Percentiles rank a stretch among this genome's conserved stretches.
Evolutionary conservation across 2,888 invertebrate genomes (phyloP).

Genomic region (Pandemis heparana): DNA sequence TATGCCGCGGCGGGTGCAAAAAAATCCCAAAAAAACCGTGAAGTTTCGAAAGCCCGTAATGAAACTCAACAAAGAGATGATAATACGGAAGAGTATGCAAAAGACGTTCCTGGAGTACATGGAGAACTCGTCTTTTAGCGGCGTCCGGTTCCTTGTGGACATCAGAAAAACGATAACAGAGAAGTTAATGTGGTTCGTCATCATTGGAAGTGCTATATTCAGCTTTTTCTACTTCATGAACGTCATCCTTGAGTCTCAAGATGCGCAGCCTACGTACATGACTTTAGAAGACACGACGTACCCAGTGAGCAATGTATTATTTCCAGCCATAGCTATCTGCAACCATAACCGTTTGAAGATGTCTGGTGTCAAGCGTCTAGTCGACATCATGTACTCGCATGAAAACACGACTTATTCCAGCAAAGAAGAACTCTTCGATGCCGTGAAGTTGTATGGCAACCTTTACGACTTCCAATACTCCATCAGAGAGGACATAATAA

Average conservation of each 20-base stretch:
- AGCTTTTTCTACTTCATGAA: conserved; percentile 31
- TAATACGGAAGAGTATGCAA: conserved; percentile 28
- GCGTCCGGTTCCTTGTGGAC: conserved; percentile 33
- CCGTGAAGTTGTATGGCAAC: conserved; percentile 26
- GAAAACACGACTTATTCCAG: conserved; percentile 33
- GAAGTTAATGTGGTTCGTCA: conserved; percentile 18
- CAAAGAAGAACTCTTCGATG: conserved; percentile 32
- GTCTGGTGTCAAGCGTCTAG: conserved; percentile 27
- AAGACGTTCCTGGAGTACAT: conserved; percentile 35
- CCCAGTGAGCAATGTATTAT: conserved; percentile 15
- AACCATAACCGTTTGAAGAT: conserved; percentile 36
- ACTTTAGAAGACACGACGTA: conserved; percentile 24
- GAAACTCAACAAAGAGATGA: conserved; percentile 17
- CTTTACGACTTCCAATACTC: conserved; percentile 37
- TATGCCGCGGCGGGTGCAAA: conserved; percentile 29
- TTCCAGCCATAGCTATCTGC: conserved; percentile 36
- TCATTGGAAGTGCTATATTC: conserved; percentile 26
- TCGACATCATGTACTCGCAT: conserved; percentile 20
- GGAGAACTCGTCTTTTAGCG: conserved; percentile 32
- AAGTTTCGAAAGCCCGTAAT: background rate
- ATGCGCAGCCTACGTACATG: conserved; percentile 30
- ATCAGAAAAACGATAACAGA: conserved; percentile 15
- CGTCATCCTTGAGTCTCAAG: conserved; percentile 11
- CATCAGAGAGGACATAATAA: conserved; percentile 7
- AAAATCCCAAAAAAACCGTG: conserved; percentile 4